Percentiles rank a stretch among this genome's conserved stretches.
Evolutionary conservation across 2,113 vertebrate species (phyloP).

Genomic region (Lepisosteus osseus): DNA sequence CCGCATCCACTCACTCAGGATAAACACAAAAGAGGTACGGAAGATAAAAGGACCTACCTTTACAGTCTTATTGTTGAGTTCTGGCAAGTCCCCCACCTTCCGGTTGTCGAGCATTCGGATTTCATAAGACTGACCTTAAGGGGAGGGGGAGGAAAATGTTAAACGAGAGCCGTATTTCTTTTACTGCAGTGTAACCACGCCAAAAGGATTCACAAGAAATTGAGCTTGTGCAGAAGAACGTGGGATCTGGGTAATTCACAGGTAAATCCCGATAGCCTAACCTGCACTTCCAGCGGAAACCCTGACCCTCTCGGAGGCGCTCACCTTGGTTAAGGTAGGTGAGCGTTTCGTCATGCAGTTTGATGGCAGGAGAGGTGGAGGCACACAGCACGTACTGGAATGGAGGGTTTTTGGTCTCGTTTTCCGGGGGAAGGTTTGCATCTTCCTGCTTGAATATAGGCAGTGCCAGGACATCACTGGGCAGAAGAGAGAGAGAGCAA

Average conservation of each 20-base stretch:
- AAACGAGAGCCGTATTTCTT: background rate
- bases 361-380: conserved; percentile 75
- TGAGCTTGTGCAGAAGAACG: no score
- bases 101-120: conserved; percentile 91
- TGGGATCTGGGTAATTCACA: no score
- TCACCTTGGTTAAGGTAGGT: conserved; percentile 80
- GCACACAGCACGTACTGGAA: conserved; percentile 79
- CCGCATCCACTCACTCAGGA: no score
- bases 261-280: no score
- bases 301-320: conserved; percentile 13
- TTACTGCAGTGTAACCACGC: no score
- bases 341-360: conserved; percentile 75
- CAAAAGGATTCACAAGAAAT: no score
- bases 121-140: conserved; percentile 91
- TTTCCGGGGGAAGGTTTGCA: conserved; percentile 70
- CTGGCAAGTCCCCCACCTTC: conserved; percentile 82
- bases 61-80: conserved; percentile 84
- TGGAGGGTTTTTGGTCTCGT: conserved; percentile 71
- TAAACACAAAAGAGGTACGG: background rate
- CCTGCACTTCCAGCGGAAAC: no score
- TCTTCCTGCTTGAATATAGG: conserved; percentile 83
- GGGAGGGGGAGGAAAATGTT: background rate
- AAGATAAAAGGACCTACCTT: conserved; percentile 68
- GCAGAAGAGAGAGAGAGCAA: no score
- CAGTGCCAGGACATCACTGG: conserved; percentile 76